phyloP scores from a whole-genome alignment of 2,888 invertebrate genomes.

The Nemoura dubitans region DNA sequence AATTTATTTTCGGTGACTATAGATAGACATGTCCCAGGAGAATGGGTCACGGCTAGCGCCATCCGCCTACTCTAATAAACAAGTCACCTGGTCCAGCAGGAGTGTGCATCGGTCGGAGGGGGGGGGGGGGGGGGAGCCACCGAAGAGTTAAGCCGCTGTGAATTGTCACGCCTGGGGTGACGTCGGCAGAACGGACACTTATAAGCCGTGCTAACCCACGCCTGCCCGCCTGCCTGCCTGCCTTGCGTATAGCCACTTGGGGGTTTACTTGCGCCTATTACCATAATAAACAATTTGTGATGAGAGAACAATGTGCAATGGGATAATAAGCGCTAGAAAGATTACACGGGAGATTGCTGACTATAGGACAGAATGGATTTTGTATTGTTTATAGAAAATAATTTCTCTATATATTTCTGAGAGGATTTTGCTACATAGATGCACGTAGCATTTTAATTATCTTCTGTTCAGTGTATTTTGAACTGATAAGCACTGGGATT shows the following conservation, averaged over 20 bases:
- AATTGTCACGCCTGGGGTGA: background rate
- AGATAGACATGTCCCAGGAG: conserved; percentile 41
- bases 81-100: conserved; percentile 19
- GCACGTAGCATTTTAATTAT: too few relatives aligned
- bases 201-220: background rate
- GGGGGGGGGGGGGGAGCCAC: background rate
- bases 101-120: background rate
- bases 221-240: too few relatives aligned
- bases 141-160: background rate
- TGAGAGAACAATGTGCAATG: background rate
- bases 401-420: background rate
- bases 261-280: background rate
- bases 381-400: background rate
- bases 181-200: background rate
- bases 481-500: too few relatives aligned
- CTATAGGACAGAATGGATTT: background rate
- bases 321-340: background rate
- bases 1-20: conserved; percentile 46
- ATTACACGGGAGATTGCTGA: background rate
- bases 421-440: too few relatives aligned
- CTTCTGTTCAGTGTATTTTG: too few relatives aligned
- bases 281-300: conserved; percentile 12
- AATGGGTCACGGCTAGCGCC: conserved; percentile 16
- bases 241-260: background rate
- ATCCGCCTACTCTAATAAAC: conserved; percentile 18